Base-by-base conservation (phyloP, 1,140 invertebrate genomes). In the Trachymyrmex septentrionalis region DNA sequence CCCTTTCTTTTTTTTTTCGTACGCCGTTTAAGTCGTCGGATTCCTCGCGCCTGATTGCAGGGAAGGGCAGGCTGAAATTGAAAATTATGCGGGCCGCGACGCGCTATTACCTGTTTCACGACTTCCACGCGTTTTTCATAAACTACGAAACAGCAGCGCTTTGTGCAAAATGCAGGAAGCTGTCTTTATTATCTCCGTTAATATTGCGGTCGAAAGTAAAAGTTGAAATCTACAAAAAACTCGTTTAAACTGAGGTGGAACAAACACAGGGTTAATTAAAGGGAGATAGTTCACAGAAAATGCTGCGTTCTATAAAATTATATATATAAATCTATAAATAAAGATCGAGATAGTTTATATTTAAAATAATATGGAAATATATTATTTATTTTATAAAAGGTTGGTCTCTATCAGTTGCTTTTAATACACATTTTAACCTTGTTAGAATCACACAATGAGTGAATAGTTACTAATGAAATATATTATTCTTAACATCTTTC, bases 41-140 rank as follows among this genome's bases (percentile, higher is more conserved):
- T 82, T 82, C 53, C 53, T 44, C 67, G 53, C 53, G 24, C 19
- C 55, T 73, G 80, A 73, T 73, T 82, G 67, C 38, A 44, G 53
- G 19, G 44, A 27, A 44, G 67, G 19, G 44, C 21, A 64, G 44
- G 55, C 38, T 73, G 21, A 69, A 80, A 82, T 73, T 72, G 67
- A 82, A 73, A 59, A 82, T 82, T 82, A 82, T 48, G 24, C 53
- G 50, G 38, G 7, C 34, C 19, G 53, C 50, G 50, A 57, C 48
- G 50, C 66, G 21, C 24, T 53, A 27, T 57, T 71, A 72, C 55
- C 55, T 57, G 21, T 30, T 19, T 30, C 30, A 72, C 78, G 34
- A 55, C 44, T 71, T 71, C 21, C 16, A 55, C 10, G 50, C 21
- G 27, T 71, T 71, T 69, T 71, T 71, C 50, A 24, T 24, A 34